These are phyloP conservation scores for Megaustenia siamemsis DNA, from an alignment of 2,888 invertebrate species.

Conservation along the genomic window DNA sequence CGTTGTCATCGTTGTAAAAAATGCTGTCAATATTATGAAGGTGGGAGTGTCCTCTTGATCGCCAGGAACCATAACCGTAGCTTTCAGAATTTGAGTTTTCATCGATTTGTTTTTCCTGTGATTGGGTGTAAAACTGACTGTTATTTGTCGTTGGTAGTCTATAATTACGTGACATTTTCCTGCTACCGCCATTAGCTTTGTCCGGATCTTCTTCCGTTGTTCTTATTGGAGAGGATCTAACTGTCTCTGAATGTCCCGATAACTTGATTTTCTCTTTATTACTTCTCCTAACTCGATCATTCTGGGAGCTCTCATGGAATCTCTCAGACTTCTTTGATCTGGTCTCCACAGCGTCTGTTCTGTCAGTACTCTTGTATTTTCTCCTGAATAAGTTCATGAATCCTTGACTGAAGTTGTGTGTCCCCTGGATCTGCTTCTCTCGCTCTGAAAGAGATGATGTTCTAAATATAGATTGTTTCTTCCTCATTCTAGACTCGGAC, in stretches of 20 bases:
- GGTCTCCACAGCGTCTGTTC: constrained; percentile 4
- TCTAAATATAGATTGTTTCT: neutral
- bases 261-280: neutral
- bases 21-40: neutral
- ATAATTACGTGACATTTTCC: no score
- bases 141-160: neutral
- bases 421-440: neutral
- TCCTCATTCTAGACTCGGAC: neutral
- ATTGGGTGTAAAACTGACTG: neutral
- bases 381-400: constrained; percentile 27
- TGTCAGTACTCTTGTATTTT: neutral
- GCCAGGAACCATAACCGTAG: constrained; percentile 44
- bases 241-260: neutral
- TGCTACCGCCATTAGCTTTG: neutral
- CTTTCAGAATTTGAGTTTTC: constrained; percentile 21
- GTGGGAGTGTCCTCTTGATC: neutral
- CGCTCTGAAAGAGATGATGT: neutral
- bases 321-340: constrained; percentile 9
- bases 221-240: neutral
- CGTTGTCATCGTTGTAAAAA: no score
- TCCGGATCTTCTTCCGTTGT: neutral
- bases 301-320: neutral
- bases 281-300: neutral
- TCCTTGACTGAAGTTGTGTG: neutral
- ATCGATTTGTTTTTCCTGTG: neutral